These are phyloP conservation scores for Xestia sexstrigata DNA, from an alignment of 2,888 invertebrate genomes.

Conservation along the genomic window DNA sequence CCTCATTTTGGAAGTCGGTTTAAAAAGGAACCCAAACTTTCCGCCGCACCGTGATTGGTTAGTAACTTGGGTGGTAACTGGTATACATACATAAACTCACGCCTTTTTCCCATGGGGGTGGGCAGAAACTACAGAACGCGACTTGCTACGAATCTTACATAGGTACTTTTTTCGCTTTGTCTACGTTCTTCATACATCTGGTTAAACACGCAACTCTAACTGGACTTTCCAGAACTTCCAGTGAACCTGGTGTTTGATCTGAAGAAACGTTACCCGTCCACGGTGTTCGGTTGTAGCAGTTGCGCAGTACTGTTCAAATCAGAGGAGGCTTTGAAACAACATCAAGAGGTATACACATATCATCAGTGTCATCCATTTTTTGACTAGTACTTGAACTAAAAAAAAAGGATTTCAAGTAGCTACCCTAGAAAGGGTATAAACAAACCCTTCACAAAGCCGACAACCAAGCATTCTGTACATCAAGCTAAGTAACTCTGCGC, in stretches of 20 bases:
- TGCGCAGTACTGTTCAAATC: constrained; percentile 81
- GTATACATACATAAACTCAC: background rate
- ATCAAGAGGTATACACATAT: constrained; percentile 73
- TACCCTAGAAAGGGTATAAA: too few species aligned
- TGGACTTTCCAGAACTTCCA: constrained; percentile 75
- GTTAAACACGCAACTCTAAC: background rate
- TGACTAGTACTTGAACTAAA: background rate
- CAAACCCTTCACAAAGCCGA: too few species aligned
- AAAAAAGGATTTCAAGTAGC: background rate
- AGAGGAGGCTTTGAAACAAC: constrained; percentile 74
- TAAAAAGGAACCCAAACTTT: background rate
- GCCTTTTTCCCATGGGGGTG: background rate
- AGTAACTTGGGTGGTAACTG: background rate
- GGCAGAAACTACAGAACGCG: background rate
- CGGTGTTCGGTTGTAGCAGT: constrained; percentile 79
- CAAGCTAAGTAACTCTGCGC: too few species aligned
- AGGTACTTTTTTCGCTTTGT: background rate
- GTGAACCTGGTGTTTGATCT: constrained; percentile 68
- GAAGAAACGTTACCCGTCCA: constrained; percentile 69
- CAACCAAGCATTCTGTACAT: too few species aligned
- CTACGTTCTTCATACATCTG: background rate
- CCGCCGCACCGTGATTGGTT: background rate
- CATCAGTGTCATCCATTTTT: background rate
- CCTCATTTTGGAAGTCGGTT: too few species aligned
- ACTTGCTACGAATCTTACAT: background rate